Evolutionary conservation across 2,888 invertebrate genomes (phyloP).

Genomic region (Polyploca ridens): DNA sequence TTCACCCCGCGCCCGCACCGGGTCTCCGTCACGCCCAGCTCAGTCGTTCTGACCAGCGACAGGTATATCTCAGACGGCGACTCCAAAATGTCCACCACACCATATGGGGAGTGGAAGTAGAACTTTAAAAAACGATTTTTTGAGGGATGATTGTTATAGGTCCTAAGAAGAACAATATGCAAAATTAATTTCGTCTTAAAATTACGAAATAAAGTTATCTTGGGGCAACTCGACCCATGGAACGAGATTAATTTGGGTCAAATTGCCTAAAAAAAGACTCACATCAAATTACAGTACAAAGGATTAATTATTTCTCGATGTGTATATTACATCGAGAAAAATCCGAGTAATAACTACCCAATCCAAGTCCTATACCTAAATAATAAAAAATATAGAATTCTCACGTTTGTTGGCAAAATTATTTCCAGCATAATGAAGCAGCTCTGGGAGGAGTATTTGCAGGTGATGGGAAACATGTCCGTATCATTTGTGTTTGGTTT

Average conservation of each 20-base stretch:
- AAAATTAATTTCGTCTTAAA: no score
- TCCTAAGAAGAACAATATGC: no score
- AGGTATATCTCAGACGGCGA: constrained; percentile 55
- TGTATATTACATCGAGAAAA: no score
- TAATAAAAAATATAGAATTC: constrained; percentile 19
- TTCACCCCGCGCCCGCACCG: constrained; percentile 72
- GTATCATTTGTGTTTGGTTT: constrained; percentile 49
- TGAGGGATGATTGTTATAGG: no score
- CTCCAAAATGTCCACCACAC: constrained; percentile 77
- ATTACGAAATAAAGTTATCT: no score
- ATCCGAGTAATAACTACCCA: no score
- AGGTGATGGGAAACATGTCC: constrained; percentile 49
- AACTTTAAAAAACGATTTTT: constrained; percentile 61
- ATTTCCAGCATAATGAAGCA: constrained; percentile 64
- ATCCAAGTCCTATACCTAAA: no score
- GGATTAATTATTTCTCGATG: no score
- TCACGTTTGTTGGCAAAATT: constrained; percentile 39
- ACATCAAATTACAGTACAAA: no score
- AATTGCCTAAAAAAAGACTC: no score
- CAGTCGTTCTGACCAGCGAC: constrained; percentile 64
- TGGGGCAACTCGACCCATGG: no score
- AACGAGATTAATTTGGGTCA: no score
- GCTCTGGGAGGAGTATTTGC: constrained; percentile 59
- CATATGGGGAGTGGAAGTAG: constrained; percentile 85
- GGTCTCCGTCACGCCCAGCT: constrained; percentile 74